Evolutionary conservation across 64 coral and sea anemone genomes (phyloP).

Genomic region (Porites lutea): DNA sequence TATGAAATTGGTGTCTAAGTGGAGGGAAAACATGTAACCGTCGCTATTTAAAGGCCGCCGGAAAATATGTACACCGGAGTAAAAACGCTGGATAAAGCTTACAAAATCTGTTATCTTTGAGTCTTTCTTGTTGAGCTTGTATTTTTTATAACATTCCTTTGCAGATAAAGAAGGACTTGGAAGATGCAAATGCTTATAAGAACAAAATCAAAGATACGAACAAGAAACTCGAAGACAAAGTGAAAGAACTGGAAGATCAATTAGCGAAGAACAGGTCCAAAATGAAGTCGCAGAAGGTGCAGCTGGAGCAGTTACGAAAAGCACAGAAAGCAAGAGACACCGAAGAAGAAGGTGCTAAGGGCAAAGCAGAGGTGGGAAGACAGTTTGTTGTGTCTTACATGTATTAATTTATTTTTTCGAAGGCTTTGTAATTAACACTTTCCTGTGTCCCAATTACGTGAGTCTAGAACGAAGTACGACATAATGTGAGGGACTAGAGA

Average conservation of each 20-base stretch:
- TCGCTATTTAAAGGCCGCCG: not conserved
- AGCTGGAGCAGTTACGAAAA: slow-evolving; percentile 73
- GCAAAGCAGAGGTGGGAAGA: slow-evolving; percentile 65
- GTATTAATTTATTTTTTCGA: too few relatives aligned
- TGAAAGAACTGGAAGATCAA: slow-evolving; percentile 70
- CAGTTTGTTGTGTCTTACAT: not conserved
- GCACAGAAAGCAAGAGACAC: slow-evolving; percentile 60
- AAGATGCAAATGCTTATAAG: slow-evolving; percentile 62
- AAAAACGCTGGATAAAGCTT: not conserved
- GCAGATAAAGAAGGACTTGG: slow-evolving; percentile 86
- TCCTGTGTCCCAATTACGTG: too few relatives aligned
- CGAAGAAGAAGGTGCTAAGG: slow-evolving; percentile 71
- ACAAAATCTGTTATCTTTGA: not conserved
- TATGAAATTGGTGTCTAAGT: not conserved
- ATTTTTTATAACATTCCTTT: not conserved
- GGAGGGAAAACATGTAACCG: not conserved
- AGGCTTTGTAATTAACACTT: too few relatives aligned
- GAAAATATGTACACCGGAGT: not conserved
- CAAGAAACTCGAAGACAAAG: slow-evolving; percentile 68
- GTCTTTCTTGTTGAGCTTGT: not conserved
- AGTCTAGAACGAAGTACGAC: too few relatives aligned
- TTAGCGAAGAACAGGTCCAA: slow-evolving; percentile 65
- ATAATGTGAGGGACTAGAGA: too few relatives aligned
- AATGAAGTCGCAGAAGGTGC: slow-evolving; percentile 70
- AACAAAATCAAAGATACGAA: slow-evolving; percentile 79